Conservation (phyloP, 53 echinoderm and acorn worm species). For the Temnopleurus reevesii region DNA sequence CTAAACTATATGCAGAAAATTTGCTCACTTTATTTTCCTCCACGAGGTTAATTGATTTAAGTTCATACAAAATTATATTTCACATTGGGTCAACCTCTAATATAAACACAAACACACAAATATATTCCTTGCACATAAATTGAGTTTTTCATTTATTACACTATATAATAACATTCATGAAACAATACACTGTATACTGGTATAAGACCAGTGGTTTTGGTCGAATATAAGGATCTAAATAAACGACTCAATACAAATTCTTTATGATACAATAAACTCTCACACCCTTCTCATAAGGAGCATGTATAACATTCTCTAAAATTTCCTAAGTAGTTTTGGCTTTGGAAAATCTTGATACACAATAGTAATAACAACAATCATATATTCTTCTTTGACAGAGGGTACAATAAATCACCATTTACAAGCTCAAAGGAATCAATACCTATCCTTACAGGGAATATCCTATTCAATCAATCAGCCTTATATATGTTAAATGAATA, state of each 20-base stretch:
- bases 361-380: conserved; percentile 11
- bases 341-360: not conserved
- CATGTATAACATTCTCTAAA: not conserved
- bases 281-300: not conserved
- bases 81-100: no score
- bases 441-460: not conserved
- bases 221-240: not conserved
- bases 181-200: conserved; percentile 32
- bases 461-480: not conserved
- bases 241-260: conserved; percentile 27
- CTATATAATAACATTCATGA: conserved; percentile 44
- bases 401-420: not conserved
- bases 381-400: not conserved
- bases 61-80: no score
- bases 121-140: conserved; percentile 37
- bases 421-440: not conserved
- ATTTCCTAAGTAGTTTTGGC: conserved; percentile 26
- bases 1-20: no score
- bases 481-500: not conserved
- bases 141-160: conserved; percentile 53
- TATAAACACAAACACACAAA: no score
- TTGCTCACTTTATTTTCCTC: no score
- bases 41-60: no score
- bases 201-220: not conserved
- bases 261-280: not conserved